A percentile compares a stretch with the other conserved stretches of the same genome.
These are phyloP conservation scores for Amitus sp. DNA, from an alignment of 2,888 invertebrate species.

Conservation along the genomic window DNA sequence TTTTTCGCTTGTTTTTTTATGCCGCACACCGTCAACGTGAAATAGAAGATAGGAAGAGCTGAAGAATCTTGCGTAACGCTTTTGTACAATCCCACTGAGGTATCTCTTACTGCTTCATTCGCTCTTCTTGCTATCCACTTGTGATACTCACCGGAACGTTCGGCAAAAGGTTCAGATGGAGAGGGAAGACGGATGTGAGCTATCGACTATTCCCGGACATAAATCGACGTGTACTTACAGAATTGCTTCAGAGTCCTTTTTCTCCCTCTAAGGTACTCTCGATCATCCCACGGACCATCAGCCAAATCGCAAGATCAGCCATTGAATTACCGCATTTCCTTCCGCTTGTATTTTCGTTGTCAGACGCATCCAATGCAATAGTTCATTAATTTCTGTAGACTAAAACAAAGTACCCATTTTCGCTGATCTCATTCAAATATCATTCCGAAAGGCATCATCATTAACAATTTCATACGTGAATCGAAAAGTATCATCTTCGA, in stretches of 20 bases:
- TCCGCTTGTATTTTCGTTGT: neutral
- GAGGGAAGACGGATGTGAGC: slow-evolving; percentile 46
- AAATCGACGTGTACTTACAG: slow-evolving; percentile 63
- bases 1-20: slow-evolving; percentile 43
- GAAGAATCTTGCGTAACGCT: slow-evolving; percentile 41
- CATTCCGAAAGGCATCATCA: too few species aligned
- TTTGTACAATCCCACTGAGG: slow-evolving; percentile 53
- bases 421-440: too few species aligned
- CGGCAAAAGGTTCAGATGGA: slow-evolving; percentile 9
- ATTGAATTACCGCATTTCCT: neutral
- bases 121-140: slow-evolving; percentile 21
- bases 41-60: slow-evolving; percentile 48
- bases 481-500: too few species aligned
- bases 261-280: slow-evolving; percentile 43
- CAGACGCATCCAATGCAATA: too few species aligned
- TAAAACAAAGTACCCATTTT: too few species aligned
- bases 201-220: slow-evolving; percentile 59
- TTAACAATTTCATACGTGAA: too few species aligned
- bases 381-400: too few species aligned
- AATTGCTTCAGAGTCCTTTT: slow-evolving; percentile 63
- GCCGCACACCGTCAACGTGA: slow-evolving; percentile 43
- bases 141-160: slow-evolving; percentile 15
- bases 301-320: slow-evolving; percentile 3
- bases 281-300: slow-evolving; percentile 11
- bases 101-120: slow-evolving; percentile 40